Conservation (phyloP, 2,888 invertebrate genomes). For the Perdita meconis region DNA sequence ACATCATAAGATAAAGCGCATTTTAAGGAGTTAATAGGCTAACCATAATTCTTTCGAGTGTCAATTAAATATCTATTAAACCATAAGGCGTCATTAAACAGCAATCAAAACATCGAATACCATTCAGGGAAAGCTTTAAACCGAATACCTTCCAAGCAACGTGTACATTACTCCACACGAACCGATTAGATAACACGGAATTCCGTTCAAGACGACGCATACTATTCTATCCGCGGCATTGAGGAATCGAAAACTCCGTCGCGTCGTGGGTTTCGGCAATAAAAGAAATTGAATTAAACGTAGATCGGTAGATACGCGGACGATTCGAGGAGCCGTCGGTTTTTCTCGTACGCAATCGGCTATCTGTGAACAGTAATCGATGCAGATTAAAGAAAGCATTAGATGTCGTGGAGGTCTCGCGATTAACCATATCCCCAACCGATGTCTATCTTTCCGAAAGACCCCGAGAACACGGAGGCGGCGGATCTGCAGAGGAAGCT, state of each 20-base stretch:
- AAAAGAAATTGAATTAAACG: slow-evolving; percentile 37
- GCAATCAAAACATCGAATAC: slow-evolving; percentile 8
- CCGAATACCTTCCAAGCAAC: slow-evolving; percentile 55
- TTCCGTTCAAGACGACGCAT: slow-evolving; percentile 34
- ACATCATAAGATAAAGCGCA: too few relatives aligned
- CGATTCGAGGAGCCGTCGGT: slow-evolving; percentile 15
- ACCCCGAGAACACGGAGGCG: slow-evolving; percentile 94
- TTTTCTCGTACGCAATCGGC: slow-evolving; percentile 16
- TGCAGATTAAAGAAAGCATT: slow-evolving; percentile 58
- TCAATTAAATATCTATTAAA: not conserved
- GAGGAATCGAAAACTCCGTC: slow-evolving; percentile 2
- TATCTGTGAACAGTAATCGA: slow-evolving; percentile 33
- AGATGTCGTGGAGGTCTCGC: slow-evolving; percentile 60
- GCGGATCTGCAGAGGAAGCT: slow-evolving; percentile 95
- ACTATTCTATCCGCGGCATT: not conserved
- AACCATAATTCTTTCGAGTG: too few relatives aligned
- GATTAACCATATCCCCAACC: slow-evolving; percentile 71
- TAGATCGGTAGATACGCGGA: slow-evolving; percentile 18
- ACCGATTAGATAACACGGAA: slow-evolving; percentile 13
- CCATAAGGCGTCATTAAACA: not conserved
- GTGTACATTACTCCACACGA: slow-evolving; percentile 35
- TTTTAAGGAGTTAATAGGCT: too few relatives aligned
- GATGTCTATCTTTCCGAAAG: slow-evolving; percentile 86
- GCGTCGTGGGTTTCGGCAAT: not conserved
- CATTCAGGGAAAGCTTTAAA: not conserved